Base-by-base conservation (phyloP, 2,797 vertebrate species). In the Platyrinchus mystaceus region DNA sequence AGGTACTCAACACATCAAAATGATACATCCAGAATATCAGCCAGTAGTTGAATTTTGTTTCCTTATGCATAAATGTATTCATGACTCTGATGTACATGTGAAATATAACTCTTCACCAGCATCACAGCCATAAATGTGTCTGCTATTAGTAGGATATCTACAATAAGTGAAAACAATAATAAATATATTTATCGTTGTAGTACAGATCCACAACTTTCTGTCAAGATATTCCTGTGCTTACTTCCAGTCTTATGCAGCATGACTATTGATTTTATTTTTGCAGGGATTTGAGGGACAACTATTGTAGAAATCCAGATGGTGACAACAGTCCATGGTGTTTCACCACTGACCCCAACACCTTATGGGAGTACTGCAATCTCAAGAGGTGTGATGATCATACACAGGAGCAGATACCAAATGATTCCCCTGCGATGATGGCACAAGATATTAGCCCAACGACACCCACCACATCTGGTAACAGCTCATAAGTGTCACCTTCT, bases 251-350 rank as follows among this genome's bases (percentile, higher is more conserved):
- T 36, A 37, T 41, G 19, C 18, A 71, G 15, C 14, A 9, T 21
- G 2, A 79, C 26, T 50, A 4, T 12, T 84, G 17, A 59, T 39
- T 79, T 94, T 95, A 50, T 44, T 67, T 97, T 90, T 86, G 37
- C 97, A 99, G 99, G 4, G 98, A 98, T 97, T 96, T 99, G 96
- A 98, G 87, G 52, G 97, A 97, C 83, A 99, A 99, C 97, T 97
- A 99, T 67, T 99, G 99, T 91, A 98, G 99, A 96, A 99, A 99
- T 90, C 99, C 99, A 4, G 99, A 99, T 3, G 95, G 34, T 1
- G 99, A 99, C 87, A 96, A 43, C 23, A 97, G 98, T 9, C 99
- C 99, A 0, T 99, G 99, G 99, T 99, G 99, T 84, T 99, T 98
- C 94, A 99, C 99, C 43, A 99, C 97, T 0, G 98, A 99, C 76